A percentile compares a stretch with the other conserved stretches of the same genome.
Evolutionary conservation across 2,113 vertebrate genomes (phyloP).

Genomic region (Cromileptes altivelis): DNA sequence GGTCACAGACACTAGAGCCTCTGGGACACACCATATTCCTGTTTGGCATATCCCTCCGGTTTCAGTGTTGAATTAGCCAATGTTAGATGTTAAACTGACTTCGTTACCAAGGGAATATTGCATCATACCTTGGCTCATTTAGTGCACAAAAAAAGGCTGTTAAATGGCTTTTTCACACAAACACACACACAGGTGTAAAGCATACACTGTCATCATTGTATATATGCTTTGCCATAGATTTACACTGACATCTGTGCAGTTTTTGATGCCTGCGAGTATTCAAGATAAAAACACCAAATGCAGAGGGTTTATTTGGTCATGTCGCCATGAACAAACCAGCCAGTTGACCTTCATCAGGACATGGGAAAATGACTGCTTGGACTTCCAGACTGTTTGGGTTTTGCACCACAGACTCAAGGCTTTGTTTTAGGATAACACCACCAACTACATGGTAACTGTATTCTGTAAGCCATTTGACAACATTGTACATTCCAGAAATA

Average conservation of each 20-base stretch:
- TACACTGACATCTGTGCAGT: constrained; percentile 2
- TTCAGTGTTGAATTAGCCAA: constrained; percentile 8
- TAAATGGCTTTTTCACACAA: constrained; percentile 31
- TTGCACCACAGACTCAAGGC: neutral
- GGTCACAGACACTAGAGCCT: neutral
- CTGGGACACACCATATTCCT: constrained; percentile 17
- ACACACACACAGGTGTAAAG: constrained; percentile 40
- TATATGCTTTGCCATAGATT: constrained; percentile 12
- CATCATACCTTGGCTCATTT: constrained; percentile 48
- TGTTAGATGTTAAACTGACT: constrained; percentile 3
- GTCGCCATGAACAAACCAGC: constrained; percentile 25
- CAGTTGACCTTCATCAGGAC: constrained; percentile 11
- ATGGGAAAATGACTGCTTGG: neutral
- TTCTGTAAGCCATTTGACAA: neutral
- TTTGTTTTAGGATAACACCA: constrained; percentile 13
- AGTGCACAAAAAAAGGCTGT: constrained; percentile 19
- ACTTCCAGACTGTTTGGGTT: constrained; percentile 28
- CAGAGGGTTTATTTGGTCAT: constrained; percentile 41
- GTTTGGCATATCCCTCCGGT: neutral
- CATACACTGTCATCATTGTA: constrained; percentile 43
- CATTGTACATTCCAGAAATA: neutral
- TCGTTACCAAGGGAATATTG: constrained; percentile 40
- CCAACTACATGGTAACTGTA: neutral
- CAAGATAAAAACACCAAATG: constrained; percentile 7
- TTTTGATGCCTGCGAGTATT: constrained; percentile 16